Percentiles rank a stretch among this genome's conserved stretches.
Conservation (phyloP, 2,888 invertebrate genomes). For the Trissolcus japonicus region DNA sequence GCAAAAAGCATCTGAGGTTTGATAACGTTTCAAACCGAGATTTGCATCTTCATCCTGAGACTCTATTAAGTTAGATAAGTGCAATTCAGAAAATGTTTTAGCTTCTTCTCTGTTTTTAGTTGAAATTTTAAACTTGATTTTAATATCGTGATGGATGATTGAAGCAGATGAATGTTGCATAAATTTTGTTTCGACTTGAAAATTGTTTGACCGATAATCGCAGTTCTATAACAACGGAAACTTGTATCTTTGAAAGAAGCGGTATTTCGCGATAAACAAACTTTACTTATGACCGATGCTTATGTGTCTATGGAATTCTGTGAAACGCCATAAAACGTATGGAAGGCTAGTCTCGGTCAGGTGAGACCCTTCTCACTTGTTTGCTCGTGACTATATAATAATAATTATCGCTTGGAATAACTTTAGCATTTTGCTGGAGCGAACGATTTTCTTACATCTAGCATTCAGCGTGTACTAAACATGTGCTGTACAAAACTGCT, state of each 20-base stretch:
- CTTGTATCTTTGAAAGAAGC: constrained; percentile 21
- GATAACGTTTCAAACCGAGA: constrained; percentile 21
- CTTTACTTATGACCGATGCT: constrained; percentile 21
- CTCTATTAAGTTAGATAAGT: not conserved
- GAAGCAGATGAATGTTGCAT: no score
- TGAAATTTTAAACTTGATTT: no score
- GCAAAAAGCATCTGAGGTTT: constrained; percentile 23
- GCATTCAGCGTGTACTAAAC: constrained; percentile 27
- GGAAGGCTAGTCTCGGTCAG: constrained; percentile 31
- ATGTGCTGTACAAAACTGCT: constrained; percentile 31
- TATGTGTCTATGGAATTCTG: constrained; percentile 56
- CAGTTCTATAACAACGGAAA: constrained; percentile 24
- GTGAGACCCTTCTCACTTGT: constrained; percentile 52
- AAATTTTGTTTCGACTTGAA: not conserved
- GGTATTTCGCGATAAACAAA: constrained; percentile 39
- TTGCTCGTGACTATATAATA: constrained; percentile 61
- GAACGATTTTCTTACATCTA: constrained; percentile 45
- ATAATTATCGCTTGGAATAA: constrained; percentile 65
- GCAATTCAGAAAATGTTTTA: not conserved
- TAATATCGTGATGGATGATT: no score
- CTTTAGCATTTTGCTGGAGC: constrained; percentile 42
- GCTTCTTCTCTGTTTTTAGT: no score
- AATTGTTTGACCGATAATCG: constrained; percentile 5
- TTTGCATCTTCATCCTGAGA: constrained; percentile 25
- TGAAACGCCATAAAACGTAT: constrained; percentile 62